Percentiles rank a stretch among this genome's conserved stretches.
Conservation (phyloP, 2,113 vertebrate species). For the Muntiacus muntjak region DNA sequence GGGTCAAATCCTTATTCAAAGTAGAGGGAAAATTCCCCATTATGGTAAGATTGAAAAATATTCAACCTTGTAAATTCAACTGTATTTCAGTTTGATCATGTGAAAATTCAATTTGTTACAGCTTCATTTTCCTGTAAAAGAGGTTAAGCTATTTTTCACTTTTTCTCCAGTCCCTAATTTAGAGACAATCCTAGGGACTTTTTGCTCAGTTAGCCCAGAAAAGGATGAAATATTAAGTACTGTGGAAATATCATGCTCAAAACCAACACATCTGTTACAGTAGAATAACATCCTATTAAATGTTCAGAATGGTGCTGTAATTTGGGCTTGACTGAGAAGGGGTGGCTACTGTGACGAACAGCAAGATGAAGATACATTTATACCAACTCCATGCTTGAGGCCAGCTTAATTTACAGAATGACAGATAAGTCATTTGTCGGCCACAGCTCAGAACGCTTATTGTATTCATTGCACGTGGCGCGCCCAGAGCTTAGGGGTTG, state of each 20-base stretch:
- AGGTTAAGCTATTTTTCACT: not conserved
- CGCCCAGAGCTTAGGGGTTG: not conserved
- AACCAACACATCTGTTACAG: not conserved
- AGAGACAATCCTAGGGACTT: not conserved
- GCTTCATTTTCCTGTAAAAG: constrained; percentile 23
- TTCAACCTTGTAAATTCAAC: not conserved
- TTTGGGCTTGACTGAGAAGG: constrained; percentile 10
- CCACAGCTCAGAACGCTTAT: not conserved
- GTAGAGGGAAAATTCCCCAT: not conserved
- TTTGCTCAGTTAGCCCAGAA: constrained; percentile 19
- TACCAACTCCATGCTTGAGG: not conserved
- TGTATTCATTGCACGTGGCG: not conserved
- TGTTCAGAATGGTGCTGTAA: not conserved
- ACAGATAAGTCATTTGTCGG: not conserved
- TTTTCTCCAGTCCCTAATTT: not conserved
- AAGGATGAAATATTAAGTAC: constrained; percentile 22
- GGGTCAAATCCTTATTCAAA: not conserved
- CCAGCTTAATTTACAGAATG: not conserved
- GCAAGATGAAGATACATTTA: constrained; percentile 40
- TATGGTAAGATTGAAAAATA: not conserved
- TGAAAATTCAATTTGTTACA: constrained; percentile 29
- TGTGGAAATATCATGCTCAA: not conserved
- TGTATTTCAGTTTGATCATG: not conserved
- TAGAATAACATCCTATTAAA: constrained; percentile 28
- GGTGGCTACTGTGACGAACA: not conserved